Evolutionary conservation across 1,140 invertebrate species (phyloP), one percentile per base, ranked within the genome.

Genomic region (Euwallacea fornicatus): DNA sequence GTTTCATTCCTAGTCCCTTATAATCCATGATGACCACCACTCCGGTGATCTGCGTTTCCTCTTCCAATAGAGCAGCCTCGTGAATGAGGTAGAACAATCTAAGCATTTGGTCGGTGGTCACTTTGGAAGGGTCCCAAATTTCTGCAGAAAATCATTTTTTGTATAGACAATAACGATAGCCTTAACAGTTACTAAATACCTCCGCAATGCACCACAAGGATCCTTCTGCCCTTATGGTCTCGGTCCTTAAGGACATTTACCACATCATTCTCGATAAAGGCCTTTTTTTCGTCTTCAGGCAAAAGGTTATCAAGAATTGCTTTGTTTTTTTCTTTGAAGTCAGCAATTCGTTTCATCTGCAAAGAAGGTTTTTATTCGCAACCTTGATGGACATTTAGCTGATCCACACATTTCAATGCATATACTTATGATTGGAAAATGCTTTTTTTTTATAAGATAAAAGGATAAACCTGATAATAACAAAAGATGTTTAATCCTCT

Each of bases 21-120:
- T 92, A 93, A 79, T 94, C 91, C 87, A 94, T 91, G 54, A 94
- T 85, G 6, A 93, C 91, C 21, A 93, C 88, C 0, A 86, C 86
- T 8, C 92, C 92, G 44, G 84, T 84, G 15, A 91, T 84, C 81
- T 93, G 91, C 6, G 89, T 88, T 80, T 90, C 88, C 6, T 88
- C 88, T 78, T 93, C 92, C 50, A 89, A 74, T 50, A 92, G 84
- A 0, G 92, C 91, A 0, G 87, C 85, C 71, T 89, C 84, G 75
- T 94, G 92, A 47, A 93, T 88, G 63, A 94, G 79, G 77, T 93
- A 93, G 74, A 93, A 90, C 69, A 93, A 79, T 73, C 88, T 84
- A 81, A 94, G 92, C 71, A 93, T 78, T 74, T 91, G 88, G 77
- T 93, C 91, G 7, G 90, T 84, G 44, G 76, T 87, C 46, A 93